Conservation (phyloP, 1,140 invertebrate species). For the honey bee (Apis mellifera) region Amel_HAv3.1 CM009936.2:3886501-3887000, state of each 20-base stretch:
- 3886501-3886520: conserved; percentile 33
- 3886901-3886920: neutral
- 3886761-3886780: conserved; percentile 62
- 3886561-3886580: conserved; percentile 57
- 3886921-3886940: conserved; percentile 4
- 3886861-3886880: too few relatives aligned
- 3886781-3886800: conserved; percentile 51
- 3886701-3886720: conserved; percentile 67
- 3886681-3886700: conserved; percentile 67
- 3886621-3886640: conserved; percentile 28
- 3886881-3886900: too few relatives aligned
- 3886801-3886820: neutral
- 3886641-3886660: conserved; percentile 5
- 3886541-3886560: conserved; percentile 59
- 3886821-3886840: neutral
- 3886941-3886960: conserved; percentile 50
- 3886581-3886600: conserved; percentile 59
- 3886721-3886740: conserved; percentile 69
- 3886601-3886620: conserved; percentile 35
- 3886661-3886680: conserved; percentile 61
- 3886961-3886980: conserved; percentile 21
- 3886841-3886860: neutral
- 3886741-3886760: conserved; percentile 63
- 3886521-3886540: conserved; percentile 41
- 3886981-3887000: conserved; percentile 46